Evolutionary conservation across 2,888 invertebrate genomes (phyloP).

Genomic region (Agrotis puta): DNA sequence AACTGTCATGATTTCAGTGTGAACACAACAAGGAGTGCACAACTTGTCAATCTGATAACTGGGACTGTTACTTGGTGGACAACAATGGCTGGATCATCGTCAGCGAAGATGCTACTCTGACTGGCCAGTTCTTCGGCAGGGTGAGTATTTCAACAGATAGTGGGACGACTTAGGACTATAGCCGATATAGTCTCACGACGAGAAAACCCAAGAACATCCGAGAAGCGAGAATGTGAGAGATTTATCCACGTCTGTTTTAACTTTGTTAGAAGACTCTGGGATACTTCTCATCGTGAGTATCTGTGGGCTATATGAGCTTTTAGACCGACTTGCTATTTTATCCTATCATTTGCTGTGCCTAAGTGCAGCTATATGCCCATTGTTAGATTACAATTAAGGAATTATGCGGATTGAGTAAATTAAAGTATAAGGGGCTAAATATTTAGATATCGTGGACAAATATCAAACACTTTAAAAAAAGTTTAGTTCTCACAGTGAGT

Average conservation of each 20-base stretch:
- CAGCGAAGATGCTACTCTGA: slow-evolving; percentile 93
- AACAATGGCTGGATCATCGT: slow-evolving; percentile 97
- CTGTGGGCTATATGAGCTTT: too few relatives aligned
- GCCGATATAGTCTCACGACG: too few relatives aligned
- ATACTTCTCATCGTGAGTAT: too few relatives aligned
- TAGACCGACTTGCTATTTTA: too few relatives aligned
- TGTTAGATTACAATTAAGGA: not conserved
- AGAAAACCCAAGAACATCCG: too few relatives aligned
- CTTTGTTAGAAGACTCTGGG: too few relatives aligned
- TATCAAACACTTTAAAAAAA: not conserved
- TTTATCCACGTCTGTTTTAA: too few relatives aligned
- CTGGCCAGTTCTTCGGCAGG: slow-evolving; percentile 97
- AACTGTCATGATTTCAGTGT: slow-evolving; percentile 77
- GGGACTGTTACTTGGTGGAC: slow-evolving; percentile 96
- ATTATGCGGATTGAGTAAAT: too few relatives aligned
- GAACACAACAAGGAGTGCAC: slow-evolving; percentile 87
- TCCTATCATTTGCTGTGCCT: too few relatives aligned
- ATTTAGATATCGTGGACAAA: not conserved
- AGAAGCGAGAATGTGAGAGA: too few relatives aligned
- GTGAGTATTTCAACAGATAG: slow-evolving; percentile 77
- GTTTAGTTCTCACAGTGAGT: not conserved
- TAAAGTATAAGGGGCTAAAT: not conserved
- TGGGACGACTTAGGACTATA: slow-evolving; percentile 2
- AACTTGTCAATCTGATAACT: slow-evolving; percentile 90
- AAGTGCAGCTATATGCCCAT: too few relatives aligned